phyloP scores from a whole-genome alignment of 2,113 vertebrate species.

The Neodontobutis hainanensis region DNA sequence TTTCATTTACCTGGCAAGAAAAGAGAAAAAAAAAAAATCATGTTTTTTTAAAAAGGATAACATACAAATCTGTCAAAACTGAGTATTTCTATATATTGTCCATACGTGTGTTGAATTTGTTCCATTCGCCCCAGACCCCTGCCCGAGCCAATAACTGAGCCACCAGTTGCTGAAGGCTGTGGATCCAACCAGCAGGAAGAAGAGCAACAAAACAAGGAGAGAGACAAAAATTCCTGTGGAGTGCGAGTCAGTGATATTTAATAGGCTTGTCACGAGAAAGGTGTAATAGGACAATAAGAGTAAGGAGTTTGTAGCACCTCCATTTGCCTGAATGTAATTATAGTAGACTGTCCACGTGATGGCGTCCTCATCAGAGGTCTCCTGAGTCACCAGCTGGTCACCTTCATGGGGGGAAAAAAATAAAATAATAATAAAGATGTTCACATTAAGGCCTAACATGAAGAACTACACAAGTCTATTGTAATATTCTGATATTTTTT shows the following conservation, averaged over 20 bases:
- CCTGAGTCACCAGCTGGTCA: conserved; percentile 75
- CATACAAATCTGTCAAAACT: too few relatives aligned
- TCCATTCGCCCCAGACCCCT: conserved; percentile 78
- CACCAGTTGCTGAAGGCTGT: conserved; percentile 85
- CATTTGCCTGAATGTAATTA: conserved; percentile 79
- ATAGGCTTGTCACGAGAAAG: too few relatives aligned
- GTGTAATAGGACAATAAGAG: not conserved
- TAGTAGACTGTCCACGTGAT: conserved; percentile 80
- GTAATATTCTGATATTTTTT: too few relatives aligned
- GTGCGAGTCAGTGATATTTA: not conserved
- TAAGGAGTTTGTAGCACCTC: conserved; percentile 71
- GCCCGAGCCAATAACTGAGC: conserved; percentile 81
- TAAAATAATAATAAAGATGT: not conserved
- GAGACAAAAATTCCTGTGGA: conserved; percentile 77
- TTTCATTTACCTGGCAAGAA: conserved; percentile 5
- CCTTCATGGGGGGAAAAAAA: conserved; percentile 19
- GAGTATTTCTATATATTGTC: too few relatives aligned
- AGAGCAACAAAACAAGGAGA: conserved; percentile 54
- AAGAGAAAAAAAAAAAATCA: conserved; percentile 4
- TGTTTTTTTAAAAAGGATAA: not conserved
- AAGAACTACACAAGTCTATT: too few relatives aligned
- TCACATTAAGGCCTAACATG: too few relatives aligned
- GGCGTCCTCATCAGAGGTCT: conserved; percentile 63
- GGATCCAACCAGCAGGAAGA: conserved; percentile 77
- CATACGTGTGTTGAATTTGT: not conserved